Conservation (phyloP, 2,888 invertebrate genomes). For the Zaprionus lineosus region DNA sequence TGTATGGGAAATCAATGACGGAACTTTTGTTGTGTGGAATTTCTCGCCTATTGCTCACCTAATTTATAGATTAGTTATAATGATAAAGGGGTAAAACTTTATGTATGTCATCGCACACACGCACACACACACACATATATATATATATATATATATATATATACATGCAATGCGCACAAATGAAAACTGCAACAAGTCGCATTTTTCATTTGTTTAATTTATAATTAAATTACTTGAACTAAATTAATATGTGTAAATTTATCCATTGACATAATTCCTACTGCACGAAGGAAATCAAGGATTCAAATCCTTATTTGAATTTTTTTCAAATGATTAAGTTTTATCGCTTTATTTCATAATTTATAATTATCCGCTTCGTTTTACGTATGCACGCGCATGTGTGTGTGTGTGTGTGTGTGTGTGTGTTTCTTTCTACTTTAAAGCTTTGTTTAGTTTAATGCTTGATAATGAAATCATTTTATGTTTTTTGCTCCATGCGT, state of each 20-base stretch:
- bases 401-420: not conserved
- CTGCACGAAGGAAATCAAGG: too few relatives aligned
- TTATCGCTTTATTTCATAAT: too few relatives aligned
- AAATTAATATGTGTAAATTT: too few relatives aligned
- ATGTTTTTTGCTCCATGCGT: constrained; percentile 16
- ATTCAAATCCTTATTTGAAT: too few relatives aligned
- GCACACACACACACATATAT: not conserved
- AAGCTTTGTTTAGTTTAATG: constrained; percentile 39
- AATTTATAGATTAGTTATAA: not conserved
- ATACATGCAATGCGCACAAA: too few relatives aligned
- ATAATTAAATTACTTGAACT: too few relatives aligned
- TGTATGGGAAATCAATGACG: not conserved
- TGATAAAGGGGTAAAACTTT: not conserved
- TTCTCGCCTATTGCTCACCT: not conserved
- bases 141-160: not conserved
- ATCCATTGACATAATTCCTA: too few relatives aligned
- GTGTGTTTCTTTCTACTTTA: not conserved
- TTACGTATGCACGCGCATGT: not conserved
- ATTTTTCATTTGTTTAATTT: too few relatives aligned
- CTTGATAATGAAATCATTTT: constrained; percentile 36
- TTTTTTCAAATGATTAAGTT: too few relatives aligned
- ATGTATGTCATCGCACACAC: too few relatives aligned
- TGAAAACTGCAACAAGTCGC: too few relatives aligned
- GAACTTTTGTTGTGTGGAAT: not conserved
- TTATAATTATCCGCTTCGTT: too few relatives aligned